phyloP scores from a whole-genome alignment of 2,113 vertebrate species.

The Tupaia tana region DNA sequence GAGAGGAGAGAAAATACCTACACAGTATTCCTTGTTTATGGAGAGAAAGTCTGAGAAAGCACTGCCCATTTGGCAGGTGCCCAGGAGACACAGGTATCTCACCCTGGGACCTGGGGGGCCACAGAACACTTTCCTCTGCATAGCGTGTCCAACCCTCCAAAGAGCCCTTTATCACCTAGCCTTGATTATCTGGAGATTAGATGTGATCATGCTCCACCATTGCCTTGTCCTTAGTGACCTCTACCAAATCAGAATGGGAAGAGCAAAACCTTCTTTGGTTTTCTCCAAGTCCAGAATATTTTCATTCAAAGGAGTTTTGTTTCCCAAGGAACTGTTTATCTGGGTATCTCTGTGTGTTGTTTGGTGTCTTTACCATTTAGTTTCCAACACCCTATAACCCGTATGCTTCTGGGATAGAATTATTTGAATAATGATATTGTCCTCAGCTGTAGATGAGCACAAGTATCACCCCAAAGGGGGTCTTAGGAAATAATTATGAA shows the following conservation, averaged over 20 bases:
- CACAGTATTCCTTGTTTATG: not conserved
- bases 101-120: not conserved
- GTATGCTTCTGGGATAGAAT: not conserved
- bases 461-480: not conserved
- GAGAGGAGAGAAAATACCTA: not conserved
- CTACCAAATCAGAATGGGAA: not conserved
- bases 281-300: not conserved
- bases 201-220: not conserved
- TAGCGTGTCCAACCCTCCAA: not conserved
- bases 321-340: conserved; percentile 32
- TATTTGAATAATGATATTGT: not conserved
- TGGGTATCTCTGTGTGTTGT: not conserved
- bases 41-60: not conserved
- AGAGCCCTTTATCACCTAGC: not conserved
- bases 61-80: not conserved
- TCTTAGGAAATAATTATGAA: conserved; percentile 20
- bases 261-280: not conserved
- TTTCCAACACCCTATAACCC: not conserved
- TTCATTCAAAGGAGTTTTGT: conserved; percentile 16
- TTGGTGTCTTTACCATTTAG: conserved; percentile 25
- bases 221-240: not conserved
- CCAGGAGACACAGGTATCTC: not conserved
- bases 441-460: not conserved
- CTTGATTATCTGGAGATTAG: not conserved
- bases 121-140: not conserved